Percentiles rank a stretch among this genome's conserved stretches.
These are phyloP conservation scores for Acronicta psi DNA, from an alignment of 2,888 invertebrate species.

Conservation along the genomic window DNA sequence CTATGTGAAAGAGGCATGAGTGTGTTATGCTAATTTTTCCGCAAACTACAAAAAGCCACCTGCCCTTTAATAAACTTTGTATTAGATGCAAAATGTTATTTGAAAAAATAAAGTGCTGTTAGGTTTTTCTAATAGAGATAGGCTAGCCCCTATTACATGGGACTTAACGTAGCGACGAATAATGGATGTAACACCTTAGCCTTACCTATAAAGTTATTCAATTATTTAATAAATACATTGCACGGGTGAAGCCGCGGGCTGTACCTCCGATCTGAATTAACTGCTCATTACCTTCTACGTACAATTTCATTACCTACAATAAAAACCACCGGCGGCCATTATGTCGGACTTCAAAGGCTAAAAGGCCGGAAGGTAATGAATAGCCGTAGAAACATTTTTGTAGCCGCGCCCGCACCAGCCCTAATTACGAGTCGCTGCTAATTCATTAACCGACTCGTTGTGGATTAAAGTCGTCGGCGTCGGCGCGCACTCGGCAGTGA, in stretches of 20 bases:
- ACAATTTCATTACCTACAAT: conserved; percentile 10
- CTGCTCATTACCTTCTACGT: not conserved
- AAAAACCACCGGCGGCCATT: conserved; percentile 4
- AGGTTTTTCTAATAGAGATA: no score
- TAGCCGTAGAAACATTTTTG: not conserved
- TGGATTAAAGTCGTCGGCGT: conserved; percentile 18
- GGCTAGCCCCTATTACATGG: no score
- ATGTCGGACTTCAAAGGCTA: not conserved
- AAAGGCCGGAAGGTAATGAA: conserved; percentile 1
- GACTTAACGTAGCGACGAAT: no score
- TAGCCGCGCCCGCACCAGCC: conserved; percentile 9
- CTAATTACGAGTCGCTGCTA: conserved; percentile 12
- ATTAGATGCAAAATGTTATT: no score
- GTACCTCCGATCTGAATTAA: not conserved
- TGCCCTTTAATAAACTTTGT: no score
- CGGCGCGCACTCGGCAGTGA: conserved; percentile 17
- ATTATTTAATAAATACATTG: no score
- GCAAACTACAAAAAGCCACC: no score
- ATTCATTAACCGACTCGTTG: conserved; percentile 29
- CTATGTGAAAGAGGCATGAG: no score
- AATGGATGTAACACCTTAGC: no score
- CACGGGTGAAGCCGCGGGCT: not conserved
- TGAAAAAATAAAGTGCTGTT: no score
- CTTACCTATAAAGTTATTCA: no score
- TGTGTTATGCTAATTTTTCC: no score